Percentiles rank a stretch among this genome's conserved stretches.
These are phyloP conservation scores for Hippasteria phrygiana DNA, from an alignment of 53 echinoderm and acorn worm genomes.

Conservation along the genomic window DNA sequence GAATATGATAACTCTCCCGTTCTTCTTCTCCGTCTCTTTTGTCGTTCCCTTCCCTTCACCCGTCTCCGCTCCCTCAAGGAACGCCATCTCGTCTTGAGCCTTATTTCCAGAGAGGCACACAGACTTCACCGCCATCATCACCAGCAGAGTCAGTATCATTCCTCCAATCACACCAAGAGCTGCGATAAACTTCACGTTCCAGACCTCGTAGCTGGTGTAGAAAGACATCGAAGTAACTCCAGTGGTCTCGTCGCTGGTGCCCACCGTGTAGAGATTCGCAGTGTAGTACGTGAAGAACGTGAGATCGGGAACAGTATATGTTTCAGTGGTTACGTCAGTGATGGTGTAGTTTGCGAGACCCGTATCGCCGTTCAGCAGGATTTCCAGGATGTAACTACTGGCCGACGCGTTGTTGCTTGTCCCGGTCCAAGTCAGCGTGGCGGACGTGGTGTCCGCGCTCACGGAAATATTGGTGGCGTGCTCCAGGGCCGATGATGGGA, in stretches of 20 bases:
- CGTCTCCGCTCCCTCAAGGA: background rate
- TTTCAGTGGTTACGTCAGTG: slow-evolving; percentile 21
- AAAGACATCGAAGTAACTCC: slow-evolving; percentile 34
- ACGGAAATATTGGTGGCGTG: slow-evolving; percentile 51
- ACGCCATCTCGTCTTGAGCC: background rate
- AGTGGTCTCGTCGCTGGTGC: background rate
- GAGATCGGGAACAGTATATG: slow-evolving; percentile 44
- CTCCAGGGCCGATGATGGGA: background rate
- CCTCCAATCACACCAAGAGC: slow-evolving; percentile 61
- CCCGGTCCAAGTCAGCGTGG: slow-evolving; percentile 48
- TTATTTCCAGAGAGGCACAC: background rate
- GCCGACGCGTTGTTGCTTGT: slow-evolving; percentile 37
- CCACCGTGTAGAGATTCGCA: slow-evolving; percentile 51
- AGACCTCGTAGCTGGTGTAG: slow-evolving; percentile 54
- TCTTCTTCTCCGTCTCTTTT: background rate
- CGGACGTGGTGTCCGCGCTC: slow-evolving; percentile 4
- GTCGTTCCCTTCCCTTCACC: background rate
- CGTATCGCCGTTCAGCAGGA: slow-evolving; percentile 7
- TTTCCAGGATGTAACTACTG: slow-evolving; percentile 37
- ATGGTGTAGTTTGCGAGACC: slow-evolving; percentile 58
- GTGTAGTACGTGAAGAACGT: slow-evolving; percentile 69
- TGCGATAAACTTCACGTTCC: slow-evolving; percentile 49
- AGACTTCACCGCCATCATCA: slow-evolving; percentile 47
- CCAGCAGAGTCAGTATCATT: slow-evolving; percentile 46
- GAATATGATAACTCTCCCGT: background rate